These are phyloP conservation scores for Ahaetulla prasina DNA, from an alignment of 2,113 vertebrate genomes.

Conservation along the genomic window DNA sequence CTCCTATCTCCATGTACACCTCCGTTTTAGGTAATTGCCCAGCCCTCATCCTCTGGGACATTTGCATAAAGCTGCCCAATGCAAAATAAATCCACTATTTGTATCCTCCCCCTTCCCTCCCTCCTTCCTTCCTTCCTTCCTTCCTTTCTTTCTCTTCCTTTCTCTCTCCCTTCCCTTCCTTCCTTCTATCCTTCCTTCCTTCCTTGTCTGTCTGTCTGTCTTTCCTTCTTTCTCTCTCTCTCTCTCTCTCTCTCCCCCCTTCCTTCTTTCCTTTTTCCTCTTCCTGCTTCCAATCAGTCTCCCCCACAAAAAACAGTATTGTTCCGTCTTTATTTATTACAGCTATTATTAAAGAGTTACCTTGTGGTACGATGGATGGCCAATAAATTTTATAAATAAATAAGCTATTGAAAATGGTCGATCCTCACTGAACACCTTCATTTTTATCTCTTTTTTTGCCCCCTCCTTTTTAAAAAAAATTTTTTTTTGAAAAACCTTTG, in stretches of 20 bases:
- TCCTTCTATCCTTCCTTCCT: too few species aligned
- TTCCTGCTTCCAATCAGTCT: background rate
- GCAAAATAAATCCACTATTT: background rate
- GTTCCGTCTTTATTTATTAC: background rate
- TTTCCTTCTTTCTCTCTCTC: too few species aligned
- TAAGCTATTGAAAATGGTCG: background rate
- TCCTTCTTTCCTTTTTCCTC: background rate
- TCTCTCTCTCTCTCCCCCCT: fast-evolving
- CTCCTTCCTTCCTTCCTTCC: too few species aligned
- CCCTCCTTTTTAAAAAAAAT: background rate
- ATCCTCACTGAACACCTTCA: background rate
- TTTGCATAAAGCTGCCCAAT: background rate
- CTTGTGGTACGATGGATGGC: background rate
- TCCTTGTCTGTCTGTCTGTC: too few species aligned
- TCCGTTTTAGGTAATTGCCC: conserved; percentile 55
- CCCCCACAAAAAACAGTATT: background rate
- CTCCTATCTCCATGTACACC: conserved; percentile 34
- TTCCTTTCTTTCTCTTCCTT: too few species aligned
- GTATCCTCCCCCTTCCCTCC: background rate
- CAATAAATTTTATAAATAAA: background rate
- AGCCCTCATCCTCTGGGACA: too few species aligned
- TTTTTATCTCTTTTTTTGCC: background rate
- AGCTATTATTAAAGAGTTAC: background rate
- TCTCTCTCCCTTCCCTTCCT: fast-evolving
- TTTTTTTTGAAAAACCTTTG: background rate